Base-by-base conservation (phyloP, 2,113 vertebrate genomes). In the Poeciliopsis prolifica region DNA sequence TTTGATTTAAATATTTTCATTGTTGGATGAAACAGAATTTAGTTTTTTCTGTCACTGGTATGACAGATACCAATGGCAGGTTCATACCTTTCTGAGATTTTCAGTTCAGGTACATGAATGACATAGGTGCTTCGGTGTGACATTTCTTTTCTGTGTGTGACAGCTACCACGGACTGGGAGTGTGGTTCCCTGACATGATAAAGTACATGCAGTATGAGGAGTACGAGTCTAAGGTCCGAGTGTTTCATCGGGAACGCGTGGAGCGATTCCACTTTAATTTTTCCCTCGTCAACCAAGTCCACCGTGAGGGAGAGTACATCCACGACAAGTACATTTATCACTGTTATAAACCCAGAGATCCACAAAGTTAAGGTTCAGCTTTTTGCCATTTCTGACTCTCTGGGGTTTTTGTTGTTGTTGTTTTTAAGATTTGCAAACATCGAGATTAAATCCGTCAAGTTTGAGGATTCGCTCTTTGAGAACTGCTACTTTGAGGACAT, bases 131-230 rank as follows among this genome's bases (percentile, higher is more conserved):
- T 68, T 10, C 30, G 3, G 31, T 61, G 44, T 44, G 58, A 0
- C 1, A 4, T 61, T 62, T n/a, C 85, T 42, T 37, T 61, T 80
- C 42, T 79, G 13, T 81, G 35, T 86, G 6, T 48, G 10, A 74
- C 86, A 99, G 98, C 87, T 99, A 98, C 90, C 97, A 98, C 1
- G 98, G 98, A 17, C 94, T 99, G 79, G 96, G 95, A 0, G 97
- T 99, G 54, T 99, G 98, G 98, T 99, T 99, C 86, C 98, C 98
- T 3, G 98, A 99, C 70, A 98, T 98, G 96, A 98, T 99, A 81
- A 98, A 98, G 2, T 96, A 97, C 86, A 93, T 97, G 87, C 97
- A 99, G 92, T 97, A 96, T 0, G 96, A 97, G 79, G 96, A 96
- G 0, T 99, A 97, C 4, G 95, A 97, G 77, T 95, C 95, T 37